A percentile compares a stretch with the other conserved stretches of the same genome.
These are phyloP conservation scores for Sanderia malayensis DNA, from an alignment of 30 jellyfish, hydroid and myxozoan species.

Conservation along the genomic window DNA sequence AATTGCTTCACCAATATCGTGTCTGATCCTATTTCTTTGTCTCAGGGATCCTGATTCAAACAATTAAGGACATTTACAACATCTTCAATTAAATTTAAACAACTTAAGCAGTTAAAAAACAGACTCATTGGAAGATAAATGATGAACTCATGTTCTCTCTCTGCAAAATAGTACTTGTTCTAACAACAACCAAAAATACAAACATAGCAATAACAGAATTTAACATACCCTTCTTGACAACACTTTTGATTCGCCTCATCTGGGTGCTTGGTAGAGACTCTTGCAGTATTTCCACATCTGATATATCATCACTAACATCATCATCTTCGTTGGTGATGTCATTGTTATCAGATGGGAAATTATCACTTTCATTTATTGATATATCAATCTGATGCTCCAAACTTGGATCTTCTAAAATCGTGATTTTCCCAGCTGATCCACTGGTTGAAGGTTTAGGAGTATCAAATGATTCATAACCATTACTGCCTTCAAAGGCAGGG, in stretches of 20 bases:
- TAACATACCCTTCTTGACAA: constrained; percentile 49
- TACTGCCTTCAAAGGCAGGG: constrained; percentile 25
- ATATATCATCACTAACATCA: constrained; percentile 29
- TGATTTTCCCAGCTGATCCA: no score
- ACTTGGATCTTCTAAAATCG: constrained; percentile 12
- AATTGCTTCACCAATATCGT: constrained; percentile 12
- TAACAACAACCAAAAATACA: neutral
- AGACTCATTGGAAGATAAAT: neutral
- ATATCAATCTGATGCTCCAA: constrained; percentile 9
- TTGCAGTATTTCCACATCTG: constrained; percentile 21
- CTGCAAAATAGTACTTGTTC: neutral
- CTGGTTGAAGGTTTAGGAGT: neutral
- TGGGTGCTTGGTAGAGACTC: constrained; percentile 58
- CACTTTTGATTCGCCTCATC: constrained; percentile 38
- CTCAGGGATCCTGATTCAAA: constrained; percentile 8
- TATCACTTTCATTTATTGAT: neutral
- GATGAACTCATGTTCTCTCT: neutral
- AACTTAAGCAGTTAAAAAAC: neutral
- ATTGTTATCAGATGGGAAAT: neutral
- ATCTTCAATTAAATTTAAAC: neutral
- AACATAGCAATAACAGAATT: neutral
- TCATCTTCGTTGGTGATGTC: constrained; percentile 22
- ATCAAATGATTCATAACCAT: neutral
- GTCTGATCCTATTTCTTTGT: constrained; percentile 8
- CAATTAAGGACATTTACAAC: neutral